phyloP scores from a whole-genome alignment of 2,113 vertebrate species.

The Stictonetta naevosa region DNA sequence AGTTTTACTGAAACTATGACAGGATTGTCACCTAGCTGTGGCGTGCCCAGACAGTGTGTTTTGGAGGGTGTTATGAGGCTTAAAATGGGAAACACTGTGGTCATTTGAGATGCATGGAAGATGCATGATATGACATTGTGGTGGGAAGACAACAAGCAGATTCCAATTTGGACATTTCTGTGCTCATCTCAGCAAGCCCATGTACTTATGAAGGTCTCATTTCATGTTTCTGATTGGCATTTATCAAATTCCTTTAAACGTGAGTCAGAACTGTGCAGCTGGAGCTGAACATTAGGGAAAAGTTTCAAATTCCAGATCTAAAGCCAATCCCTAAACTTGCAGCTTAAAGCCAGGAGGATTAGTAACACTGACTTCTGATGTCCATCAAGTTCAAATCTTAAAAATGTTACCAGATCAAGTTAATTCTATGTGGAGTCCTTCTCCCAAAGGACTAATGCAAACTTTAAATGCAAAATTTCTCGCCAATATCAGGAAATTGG shows the following conservation, averaged over 20 bases:
- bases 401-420: not conserved
- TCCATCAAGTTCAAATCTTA: not conserved
- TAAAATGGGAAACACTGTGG: not conserved
- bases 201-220: not conserved
- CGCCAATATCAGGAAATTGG: not conserved
- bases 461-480: not conserved
- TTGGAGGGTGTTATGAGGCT: fast-evolving
- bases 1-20: not conserved
- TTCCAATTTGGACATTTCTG: not conserved
- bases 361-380: not conserved
- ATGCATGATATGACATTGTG: not conserved
- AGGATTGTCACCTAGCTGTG: not conserved
- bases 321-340: not conserved
- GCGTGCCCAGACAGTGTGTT: no score
- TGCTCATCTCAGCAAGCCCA: not conserved
- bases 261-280: not conserved
- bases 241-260: not conserved
- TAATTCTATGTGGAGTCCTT: not conserved
- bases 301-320: not conserved
- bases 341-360: not conserved
- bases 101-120: not conserved
- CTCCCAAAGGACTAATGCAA: not conserved
- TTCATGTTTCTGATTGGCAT: not conserved
- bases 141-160: not conserved
- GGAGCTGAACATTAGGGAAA: not conserved